These are phyloP conservation scores for Taenioides sp. DNA, from an alignment of 2,797 vertebrate genomes.

Conservation along the genomic window DNA sequence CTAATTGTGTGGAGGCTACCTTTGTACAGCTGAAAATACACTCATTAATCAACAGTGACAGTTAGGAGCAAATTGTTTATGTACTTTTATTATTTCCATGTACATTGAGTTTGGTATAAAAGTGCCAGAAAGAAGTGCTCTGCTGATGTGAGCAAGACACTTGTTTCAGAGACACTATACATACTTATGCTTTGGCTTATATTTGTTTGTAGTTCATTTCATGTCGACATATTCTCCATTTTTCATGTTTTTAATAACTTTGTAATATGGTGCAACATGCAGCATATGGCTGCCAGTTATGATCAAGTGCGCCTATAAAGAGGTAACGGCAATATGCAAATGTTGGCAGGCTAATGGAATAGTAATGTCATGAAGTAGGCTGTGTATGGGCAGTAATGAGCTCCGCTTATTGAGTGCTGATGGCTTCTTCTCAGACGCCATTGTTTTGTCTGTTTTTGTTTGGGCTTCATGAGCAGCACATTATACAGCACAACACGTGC, in stretches of 20 bases:
- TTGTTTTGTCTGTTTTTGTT: constrained; percentile 62
- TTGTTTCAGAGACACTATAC: constrained; percentile 39
- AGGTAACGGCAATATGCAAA: constrained; percentile 75
- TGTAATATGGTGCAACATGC: constrained; percentile 57
- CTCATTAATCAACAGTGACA: constrained; percentile 14
- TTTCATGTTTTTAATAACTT: constrained; percentile 65
- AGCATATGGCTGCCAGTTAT: constrained; percentile 76
- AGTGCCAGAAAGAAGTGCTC: constrained; percentile 22
- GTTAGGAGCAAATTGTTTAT: constrained; percentile 1
- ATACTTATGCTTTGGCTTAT: constrained; percentile 45
- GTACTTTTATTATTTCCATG: constrained; percentile 16
- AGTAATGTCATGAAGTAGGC: constrained; percentile 73
- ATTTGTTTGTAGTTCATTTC: constrained; percentile 43
- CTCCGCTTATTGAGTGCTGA: constrained; percentile 69
- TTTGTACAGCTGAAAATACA: constrained; percentile 10
- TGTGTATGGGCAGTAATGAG: constrained; percentile 72
- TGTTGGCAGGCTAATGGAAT: constrained; percentile 71
- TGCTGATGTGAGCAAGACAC: constrained; percentile 27
- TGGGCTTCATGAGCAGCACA: constrained; percentile 37
- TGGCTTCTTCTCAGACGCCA: constrained; percentile 56
- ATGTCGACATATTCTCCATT: constrained; percentile 55
- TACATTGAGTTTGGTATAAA: constrained; percentile 6
- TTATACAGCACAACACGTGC: constrained; percentile 16
- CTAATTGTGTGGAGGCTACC: constrained; percentile 8
- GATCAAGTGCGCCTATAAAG: constrained; percentile 66